A percentile compares a stretch with the other conserved stretches of the same genome.
These are phyloP conservation scores for Montipora sp. DNA, from an alignment of 64 coral and sea anemone species.

Conservation along the genomic window DNA sequence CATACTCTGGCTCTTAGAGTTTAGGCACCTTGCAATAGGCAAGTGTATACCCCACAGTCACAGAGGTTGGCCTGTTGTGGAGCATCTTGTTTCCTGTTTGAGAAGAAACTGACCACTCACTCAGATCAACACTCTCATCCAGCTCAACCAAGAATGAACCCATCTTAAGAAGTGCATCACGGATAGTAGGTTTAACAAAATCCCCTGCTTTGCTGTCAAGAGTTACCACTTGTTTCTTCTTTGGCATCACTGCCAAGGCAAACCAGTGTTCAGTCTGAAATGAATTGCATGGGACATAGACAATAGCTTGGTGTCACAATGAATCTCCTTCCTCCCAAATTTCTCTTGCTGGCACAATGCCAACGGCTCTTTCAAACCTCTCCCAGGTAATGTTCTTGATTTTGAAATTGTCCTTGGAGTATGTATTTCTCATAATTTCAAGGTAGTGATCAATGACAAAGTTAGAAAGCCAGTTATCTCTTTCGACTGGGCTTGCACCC, in stretches of 20 bases:
- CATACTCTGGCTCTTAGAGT: not conserved
- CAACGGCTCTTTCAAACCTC: conserved; percentile 22
- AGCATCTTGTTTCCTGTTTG: conserved; percentile 30
- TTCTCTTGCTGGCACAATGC: conserved; percentile 12
- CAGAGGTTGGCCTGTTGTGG: conserved; percentile 49
- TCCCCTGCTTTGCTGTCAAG: conserved; percentile 30
- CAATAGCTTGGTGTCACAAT: not conserved
- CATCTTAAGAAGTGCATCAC: conserved; percentile 9
- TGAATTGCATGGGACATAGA: conserved; percentile 32
- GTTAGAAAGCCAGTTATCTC: conserved; percentile 27
- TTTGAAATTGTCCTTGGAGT: not conserved
- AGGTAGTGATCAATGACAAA: conserved; percentile 59
- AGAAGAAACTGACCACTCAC: conserved; percentile 34
- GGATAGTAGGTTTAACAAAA: conserved; percentile 20
- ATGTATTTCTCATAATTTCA: not conserved
- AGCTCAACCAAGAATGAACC: conserved; percentile 3
- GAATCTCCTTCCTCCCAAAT: conserved; percentile 1
- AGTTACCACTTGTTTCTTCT: conserved; percentile 1
- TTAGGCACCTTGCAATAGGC: not conserved
- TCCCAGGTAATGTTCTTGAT: conserved; percentile 44
- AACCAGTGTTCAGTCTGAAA: conserved; percentile 46
- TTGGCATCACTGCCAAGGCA: conserved; percentile 11
- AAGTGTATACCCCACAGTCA: conserved; percentile 22
- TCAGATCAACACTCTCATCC: conserved; percentile 14
- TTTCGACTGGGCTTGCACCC: not conserved